phyloP scores from a whole-genome alignment of 2,888 invertebrate genomes.

The Chesias legatella region DNA sequence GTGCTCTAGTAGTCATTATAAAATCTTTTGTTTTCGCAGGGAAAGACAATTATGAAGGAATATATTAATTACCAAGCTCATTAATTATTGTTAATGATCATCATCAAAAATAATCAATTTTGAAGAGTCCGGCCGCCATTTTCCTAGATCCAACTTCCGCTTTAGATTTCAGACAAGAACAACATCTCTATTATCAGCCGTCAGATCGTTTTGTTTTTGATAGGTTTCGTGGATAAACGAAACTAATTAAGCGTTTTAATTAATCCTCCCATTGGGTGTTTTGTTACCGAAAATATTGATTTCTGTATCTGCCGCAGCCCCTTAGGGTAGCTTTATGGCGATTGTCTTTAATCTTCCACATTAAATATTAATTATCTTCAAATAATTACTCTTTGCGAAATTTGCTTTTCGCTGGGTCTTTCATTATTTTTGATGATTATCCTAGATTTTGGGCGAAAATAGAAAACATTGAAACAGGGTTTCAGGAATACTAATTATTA shows the following conservation, averaged over 20 bases:
- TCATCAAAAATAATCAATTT: too few species aligned
- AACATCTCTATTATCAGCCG: constrained; percentile 54
- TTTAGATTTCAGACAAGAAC: constrained; percentile 31
- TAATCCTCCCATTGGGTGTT: constrained; percentile 68
- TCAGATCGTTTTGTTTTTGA: constrained; percentile 64
- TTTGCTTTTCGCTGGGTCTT: too few species aligned
- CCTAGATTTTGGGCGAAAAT: too few species aligned
- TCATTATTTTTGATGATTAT: background rate
- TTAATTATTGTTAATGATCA: too few species aligned
- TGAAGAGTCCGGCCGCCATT: background rate
- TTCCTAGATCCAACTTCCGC: constrained; percentile 16
- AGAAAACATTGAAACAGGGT: too few species aligned
- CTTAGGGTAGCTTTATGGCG: constrained; percentile 29
- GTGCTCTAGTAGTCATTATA: too few species aligned
- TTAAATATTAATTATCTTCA: constrained; percentile 5
- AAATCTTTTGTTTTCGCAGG: too few species aligned
- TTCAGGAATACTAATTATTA: too few species aligned
- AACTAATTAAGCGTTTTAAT: constrained; percentile 76
- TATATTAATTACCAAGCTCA: too few species aligned
- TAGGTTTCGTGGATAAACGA: constrained; percentile 70
- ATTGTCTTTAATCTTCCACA: constrained; percentile 9
- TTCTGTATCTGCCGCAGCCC: constrained; percentile 42
- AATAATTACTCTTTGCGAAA: too few species aligned
- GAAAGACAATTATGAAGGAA: too few species aligned
- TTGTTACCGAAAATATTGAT: constrained; percentile 70